Conservation (phyloP, 2,797 vertebrate genomes). For the Erpetoichthys calabaricus region DNA sequence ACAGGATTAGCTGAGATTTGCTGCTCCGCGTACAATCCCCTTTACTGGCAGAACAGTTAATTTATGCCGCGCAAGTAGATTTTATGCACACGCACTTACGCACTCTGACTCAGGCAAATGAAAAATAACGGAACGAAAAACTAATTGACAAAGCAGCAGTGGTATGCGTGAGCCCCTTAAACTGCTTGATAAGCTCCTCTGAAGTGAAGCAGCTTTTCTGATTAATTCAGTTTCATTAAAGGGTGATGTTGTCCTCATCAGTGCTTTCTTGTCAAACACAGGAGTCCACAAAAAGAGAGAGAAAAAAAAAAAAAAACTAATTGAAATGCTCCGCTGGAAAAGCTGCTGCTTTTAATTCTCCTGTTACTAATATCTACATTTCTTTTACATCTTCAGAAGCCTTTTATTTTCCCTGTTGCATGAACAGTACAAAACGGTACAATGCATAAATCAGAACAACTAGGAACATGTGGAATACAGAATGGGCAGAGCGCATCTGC, state of each 20-base stretch:
- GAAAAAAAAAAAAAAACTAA: neutral
- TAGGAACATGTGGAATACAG: too few relatives aligned
- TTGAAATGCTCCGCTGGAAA: neutral
- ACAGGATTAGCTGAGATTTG: conserved; percentile 36
- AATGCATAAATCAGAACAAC: too few relatives aligned
- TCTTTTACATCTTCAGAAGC: too few relatives aligned
- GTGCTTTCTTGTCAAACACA: conserved; percentile 1
- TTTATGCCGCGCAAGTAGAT: conserved; percentile 29
- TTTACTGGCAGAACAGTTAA: conserved; percentile 43
- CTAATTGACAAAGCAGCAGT: too few relatives aligned
- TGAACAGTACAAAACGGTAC: too few relatives aligned
- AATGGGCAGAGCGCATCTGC: too few relatives aligned
- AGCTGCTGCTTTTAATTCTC: neutral
- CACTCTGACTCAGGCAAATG: too few relatives aligned
- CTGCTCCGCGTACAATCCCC: conserved; percentile 29
- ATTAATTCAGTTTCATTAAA: conserved; percentile 5
- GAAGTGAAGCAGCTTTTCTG: neutral
- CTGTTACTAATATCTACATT: neutral
- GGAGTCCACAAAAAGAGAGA: neutral
- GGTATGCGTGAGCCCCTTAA: too few relatives aligned
- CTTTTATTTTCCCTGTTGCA: too few relatives aligned
- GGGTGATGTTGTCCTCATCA: neutral
- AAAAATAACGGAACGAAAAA: too few relatives aligned
- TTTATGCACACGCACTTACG: neutral
- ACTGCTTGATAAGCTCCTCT: conserved; percentile 3